Evolutionary conservation across 2,797 vertebrate species (phyloP).

Genomic region (Amniataba percoides): DNA sequence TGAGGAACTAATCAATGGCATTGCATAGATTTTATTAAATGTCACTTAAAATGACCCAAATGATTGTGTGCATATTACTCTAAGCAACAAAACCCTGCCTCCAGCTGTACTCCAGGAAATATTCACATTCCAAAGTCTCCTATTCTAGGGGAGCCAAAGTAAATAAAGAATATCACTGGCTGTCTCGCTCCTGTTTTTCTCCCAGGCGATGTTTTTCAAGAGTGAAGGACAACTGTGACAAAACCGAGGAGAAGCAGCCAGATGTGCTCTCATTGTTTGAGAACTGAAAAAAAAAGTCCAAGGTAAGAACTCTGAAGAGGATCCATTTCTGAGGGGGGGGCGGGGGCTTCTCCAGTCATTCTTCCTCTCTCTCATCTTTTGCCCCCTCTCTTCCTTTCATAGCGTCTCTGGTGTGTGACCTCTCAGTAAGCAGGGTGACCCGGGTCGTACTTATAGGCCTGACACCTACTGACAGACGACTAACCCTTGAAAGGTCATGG

Average conservation of each 20-base stretch:
- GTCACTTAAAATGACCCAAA: constrained; percentile 37
- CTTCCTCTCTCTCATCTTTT: constrained; percentile 68
- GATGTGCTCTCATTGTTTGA: constrained; percentile 72
- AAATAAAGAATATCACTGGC: constrained; percentile 62
- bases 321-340: constrained; percentile 49
- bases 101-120: constrained; percentile 58
- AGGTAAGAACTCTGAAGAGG: constrained; percentile 67
- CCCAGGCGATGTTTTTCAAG: constrained; percentile 66
- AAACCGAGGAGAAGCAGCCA: constrained; percentile 59
- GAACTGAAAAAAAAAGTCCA: constrained; percentile 54
- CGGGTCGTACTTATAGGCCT: constrained; percentile 88
- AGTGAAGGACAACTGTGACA: constrained; percentile 76
- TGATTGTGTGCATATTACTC: constrained; percentile 58
- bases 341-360: constrained; percentile 69
- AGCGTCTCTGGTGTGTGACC: constrained; percentile 88
- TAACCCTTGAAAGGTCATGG: constrained; percentile 88
- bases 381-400: constrained; percentile 58
- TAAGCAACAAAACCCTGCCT: constrained; percentile 46
- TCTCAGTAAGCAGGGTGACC: constrained; percentile 87
- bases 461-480: constrained; percentile 89
- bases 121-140: constrained; percentile 52
- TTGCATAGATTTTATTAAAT: constrained; percentile 20
- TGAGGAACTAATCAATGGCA: constrained; percentile 12
- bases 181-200: constrained; percentile 57
- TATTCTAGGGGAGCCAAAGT: constrained; percentile 57